Evolutionary conservation across 2,113 vertebrate genomes (phyloP), one percentile per base, ranked within the genome.

Genomic region (Athene noctua): DNA sequence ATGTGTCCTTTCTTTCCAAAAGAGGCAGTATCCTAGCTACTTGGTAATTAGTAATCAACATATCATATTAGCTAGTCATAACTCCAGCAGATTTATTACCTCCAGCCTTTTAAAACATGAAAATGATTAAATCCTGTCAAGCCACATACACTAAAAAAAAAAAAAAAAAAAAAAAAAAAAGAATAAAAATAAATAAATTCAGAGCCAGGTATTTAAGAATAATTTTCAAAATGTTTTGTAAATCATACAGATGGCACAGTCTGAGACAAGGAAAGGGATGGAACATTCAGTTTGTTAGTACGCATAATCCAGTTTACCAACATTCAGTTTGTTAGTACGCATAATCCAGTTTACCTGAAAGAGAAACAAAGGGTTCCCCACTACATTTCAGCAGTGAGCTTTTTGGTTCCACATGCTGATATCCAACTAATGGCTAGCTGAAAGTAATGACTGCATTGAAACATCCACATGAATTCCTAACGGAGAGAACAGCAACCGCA

Each of bases 1-100:
- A 62, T 86, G 49, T 92, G 68, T 85, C 23, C 44, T 91, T 94
- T 86, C 51, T 71, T 80, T 94, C 90, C 74, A 89, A 95, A 95
- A 94, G 47, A 90, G 54, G 20, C 30, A 79, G 67, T 89, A 94
- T 91, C 66, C n/a, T 78, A 40, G 72, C 58, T 88, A 86, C 59
- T 83, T 88, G 6, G 58, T 94, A 83, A 88, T 88, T 95, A 94
- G 66, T 79, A 90, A 96, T 91, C 14, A 13, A 87, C 58, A 84
- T 94, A 91, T 75, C 75, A 66, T 4, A 1, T 85, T 85, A 82
- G 30, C 9, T 66, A 75, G 25, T 74, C 34, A 19, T 55, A 72
- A 75, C 16, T 89, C 19, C 68, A 88, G 58, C 71, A 20, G 47
- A 51, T 49, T 86, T 75, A 72, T 38, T 63, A 72, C 18, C 23